Conservation (phyloP, 2,113 vertebrate species). For the Dipodomys merriami region DNA sequence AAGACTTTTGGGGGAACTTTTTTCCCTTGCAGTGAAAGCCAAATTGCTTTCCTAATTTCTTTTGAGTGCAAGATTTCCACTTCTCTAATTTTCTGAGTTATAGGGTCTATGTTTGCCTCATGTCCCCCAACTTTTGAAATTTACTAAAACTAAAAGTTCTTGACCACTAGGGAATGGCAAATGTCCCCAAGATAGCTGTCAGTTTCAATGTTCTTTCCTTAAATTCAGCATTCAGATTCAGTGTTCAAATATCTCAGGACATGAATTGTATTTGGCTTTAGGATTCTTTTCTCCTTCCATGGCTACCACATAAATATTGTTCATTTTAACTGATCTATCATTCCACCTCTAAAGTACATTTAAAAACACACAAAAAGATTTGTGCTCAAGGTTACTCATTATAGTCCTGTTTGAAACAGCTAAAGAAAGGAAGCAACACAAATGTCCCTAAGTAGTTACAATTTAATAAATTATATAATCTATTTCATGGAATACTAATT, state of each 20-base stretch:
- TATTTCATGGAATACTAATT: no score
- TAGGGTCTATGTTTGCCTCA: background rate
- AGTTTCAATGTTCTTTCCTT: background rate
- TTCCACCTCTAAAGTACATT: no score
- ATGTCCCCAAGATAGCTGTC: background rate
- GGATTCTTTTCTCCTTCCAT: slow-evolving; percentile 31
- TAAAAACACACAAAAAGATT: no score
- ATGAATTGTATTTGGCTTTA: slow-evolving; percentile 54
- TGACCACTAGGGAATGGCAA: background rate
- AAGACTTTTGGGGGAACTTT: slow-evolving; percentile 6
- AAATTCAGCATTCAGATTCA: no score
- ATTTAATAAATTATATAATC: no score
- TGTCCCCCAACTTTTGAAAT: background rate
- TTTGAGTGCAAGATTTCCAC: slow-evolving; percentile 41
- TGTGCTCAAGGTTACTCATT: no score
- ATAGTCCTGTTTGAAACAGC: no score
- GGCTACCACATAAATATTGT: background rate
- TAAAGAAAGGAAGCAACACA: no score
- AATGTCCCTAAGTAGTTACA: no score
- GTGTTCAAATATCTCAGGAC: background rate
- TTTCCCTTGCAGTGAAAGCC: slow-evolving; percentile 9
- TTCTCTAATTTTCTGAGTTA: slow-evolving; percentile 48
- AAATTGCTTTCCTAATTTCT: slow-evolving; percentile 31
- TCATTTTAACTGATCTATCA: background rate
- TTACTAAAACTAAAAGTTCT: slow-evolving; percentile 5